Evolutionary conservation across 2,888 invertebrate species (phyloP).

Genomic region (Cyaniris semiargus): DNA sequence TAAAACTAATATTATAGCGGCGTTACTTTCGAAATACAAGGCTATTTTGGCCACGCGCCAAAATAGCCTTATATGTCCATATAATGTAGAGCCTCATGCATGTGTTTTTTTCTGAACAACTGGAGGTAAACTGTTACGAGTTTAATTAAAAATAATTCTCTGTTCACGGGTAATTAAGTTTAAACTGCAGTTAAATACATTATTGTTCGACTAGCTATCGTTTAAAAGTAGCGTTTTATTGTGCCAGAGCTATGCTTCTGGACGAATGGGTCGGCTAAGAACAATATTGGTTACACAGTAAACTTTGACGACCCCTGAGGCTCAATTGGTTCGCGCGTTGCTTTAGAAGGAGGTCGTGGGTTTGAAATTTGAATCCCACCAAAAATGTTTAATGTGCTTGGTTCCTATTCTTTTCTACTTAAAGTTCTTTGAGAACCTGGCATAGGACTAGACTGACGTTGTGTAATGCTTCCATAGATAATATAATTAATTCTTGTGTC

Average conservation of each 20-base stretch:
- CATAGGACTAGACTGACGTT: too few relatives aligned
- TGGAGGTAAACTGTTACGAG: not conserved
- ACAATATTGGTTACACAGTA: not conserved
- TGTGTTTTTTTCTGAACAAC: not conserved
- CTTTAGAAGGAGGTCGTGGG: not conserved
- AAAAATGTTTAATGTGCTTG: too few relatives aligned
- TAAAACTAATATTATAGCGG: too few relatives aligned
- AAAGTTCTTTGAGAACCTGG: too few relatives aligned
- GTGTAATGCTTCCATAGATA: too few relatives aligned
- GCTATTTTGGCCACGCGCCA: too few relatives aligned
- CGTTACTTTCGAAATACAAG: too few relatives aligned
- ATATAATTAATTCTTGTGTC: too few relatives aligned
- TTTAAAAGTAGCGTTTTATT: not conserved
- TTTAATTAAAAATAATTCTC: not conserved
- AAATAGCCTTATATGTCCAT: not conserved
- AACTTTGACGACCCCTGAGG: not conserved
- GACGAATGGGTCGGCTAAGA: not conserved
- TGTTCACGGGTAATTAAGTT: conserved; percentile 2
- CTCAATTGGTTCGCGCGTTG: not conserved
- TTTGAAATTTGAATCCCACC: not conserved
- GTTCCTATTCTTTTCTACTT: too few relatives aligned
- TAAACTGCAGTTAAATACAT: conserved; percentile 14
- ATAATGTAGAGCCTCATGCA: not conserved
- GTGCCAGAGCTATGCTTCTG: not conserved
- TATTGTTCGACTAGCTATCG: not conserved